Evolutionary conservation across 2,888 invertebrate genomes (phyloP).

Genomic region (Drosophila yooni): DNA sequence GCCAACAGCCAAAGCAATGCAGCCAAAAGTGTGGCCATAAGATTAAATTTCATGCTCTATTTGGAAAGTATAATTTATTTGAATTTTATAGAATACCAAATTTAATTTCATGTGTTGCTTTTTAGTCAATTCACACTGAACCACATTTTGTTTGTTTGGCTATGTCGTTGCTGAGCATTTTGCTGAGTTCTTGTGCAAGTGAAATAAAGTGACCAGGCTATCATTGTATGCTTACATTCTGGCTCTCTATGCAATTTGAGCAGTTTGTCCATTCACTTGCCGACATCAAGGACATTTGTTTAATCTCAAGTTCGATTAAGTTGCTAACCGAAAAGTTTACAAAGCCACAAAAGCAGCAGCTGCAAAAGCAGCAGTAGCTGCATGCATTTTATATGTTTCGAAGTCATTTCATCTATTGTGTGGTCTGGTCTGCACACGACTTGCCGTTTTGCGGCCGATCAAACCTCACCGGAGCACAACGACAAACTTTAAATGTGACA

Average conservation of each 20-base stretch:
- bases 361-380: conserved; percentile 14
- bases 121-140: background rate
- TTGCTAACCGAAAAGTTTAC: conserved; percentile 39
- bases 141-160: background rate
- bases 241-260: background rate
- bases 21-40: conserved; percentile 20
- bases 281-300: conserved; percentile 12
- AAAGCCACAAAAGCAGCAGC: conserved; percentile 25
- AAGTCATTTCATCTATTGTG: conserved; percentile 44
- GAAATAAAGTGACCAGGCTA: background rate
- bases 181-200: background rate
- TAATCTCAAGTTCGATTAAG: conserved; percentile 36
- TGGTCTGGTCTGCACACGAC: conserved; percentile 18
- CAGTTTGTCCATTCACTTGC: background rate
- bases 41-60: background rate
- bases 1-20: background rate
- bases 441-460: conserved; percentile 7
- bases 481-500: conserved; percentile 46
- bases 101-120: background rate
- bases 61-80: background rate
- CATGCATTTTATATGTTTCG: conserved; percentile 47
- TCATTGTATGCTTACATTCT: background rate
- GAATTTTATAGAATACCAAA: background rate
- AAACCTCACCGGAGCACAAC: conserved; percentile 16
- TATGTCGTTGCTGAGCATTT: background rate